Percentiles rank a stretch among this genome's conserved stretches.
Conservation (phyloP, 1,140 invertebrate species). For the Idris sp. region DNA sequence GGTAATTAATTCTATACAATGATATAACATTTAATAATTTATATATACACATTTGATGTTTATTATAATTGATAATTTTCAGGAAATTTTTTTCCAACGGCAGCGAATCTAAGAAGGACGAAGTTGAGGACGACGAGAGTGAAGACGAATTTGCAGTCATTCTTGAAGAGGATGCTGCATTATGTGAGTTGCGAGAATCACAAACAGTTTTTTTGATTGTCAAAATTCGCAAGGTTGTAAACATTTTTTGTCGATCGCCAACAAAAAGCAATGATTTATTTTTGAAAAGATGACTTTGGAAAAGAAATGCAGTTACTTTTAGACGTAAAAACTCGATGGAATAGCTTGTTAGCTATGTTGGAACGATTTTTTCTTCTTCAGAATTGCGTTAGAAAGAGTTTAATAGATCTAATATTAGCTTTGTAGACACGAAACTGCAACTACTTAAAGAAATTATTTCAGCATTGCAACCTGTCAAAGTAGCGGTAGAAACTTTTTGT, state of each 20-base stretch:
- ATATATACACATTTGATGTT: no score
- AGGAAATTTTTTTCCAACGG: no score
- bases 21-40: no score
- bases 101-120: no score
- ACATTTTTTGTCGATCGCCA: conserved; percentile 23
- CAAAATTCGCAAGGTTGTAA: conserved; percentile 21
- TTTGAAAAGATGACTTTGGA: conserved; percentile 14
- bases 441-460: conserved; percentile 18
- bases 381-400: conserved; percentile 28
- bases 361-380: conserved; percentile 20
- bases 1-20: no score
- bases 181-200: no score
- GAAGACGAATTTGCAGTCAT: no score
- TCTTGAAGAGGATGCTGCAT: no score
- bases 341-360: conserved; percentile 29
- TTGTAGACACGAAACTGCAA: conserved; percentile 13
- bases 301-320: conserved; percentile 22
- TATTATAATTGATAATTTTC: no score
- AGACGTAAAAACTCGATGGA: conserved; percentile 23
- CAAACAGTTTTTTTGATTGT: neutral
- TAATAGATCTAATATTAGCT: conserved; percentile 21
- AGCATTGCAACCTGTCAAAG: conserved; percentile 25
- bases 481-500: conserved; percentile 23
- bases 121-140: no score
- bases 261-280: conserved; percentile 22